phyloP scores from a whole-genome alignment of 2,113 vertebrate genomes.

The Gila orcuttii region DNA sequence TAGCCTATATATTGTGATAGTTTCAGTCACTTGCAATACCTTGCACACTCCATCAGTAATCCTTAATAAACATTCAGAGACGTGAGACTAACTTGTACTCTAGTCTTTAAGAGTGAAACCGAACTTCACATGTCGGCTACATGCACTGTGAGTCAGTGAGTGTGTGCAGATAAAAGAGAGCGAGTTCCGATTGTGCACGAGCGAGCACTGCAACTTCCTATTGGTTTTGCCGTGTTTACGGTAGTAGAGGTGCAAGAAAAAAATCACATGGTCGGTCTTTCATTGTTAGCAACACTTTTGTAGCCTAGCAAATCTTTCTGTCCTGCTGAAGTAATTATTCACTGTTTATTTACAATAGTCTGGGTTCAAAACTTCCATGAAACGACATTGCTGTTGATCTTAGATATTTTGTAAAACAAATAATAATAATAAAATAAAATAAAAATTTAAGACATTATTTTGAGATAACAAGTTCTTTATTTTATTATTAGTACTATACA shows the following conservation, averaged over 20 bases:
- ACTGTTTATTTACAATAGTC: not conserved
- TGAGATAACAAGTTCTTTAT: not conserved
- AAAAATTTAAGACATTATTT: not conserved
- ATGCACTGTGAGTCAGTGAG: not conserved
- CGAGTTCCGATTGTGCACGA: slow-evolving; percentile 5
- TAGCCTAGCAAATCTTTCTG: not conserved
- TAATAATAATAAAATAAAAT: no score
- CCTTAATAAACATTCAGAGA: slow-evolving; percentile 1
- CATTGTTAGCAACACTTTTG: slow-evolving; percentile 44
- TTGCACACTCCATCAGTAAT: not conserved
- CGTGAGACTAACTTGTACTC: not conserved
- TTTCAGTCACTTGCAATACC: not conserved
- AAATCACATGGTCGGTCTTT: slow-evolving; percentile 68
- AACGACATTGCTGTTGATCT: not conserved
- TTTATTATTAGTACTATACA: not conserved
- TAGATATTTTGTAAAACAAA: not conserved
- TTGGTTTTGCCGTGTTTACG: slow-evolving; percentile 69
- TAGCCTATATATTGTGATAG: not conserved
- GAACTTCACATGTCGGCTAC: not conserved
- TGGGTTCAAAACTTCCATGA: not conserved
- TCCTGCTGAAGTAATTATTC: slow-evolving; percentile 1
- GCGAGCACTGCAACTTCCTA: slow-evolving; percentile 50
- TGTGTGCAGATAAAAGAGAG: not conserved
- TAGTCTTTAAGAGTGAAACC: not conserved
- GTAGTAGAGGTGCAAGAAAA: slow-evolving; percentile 65